Evolutionary conservation across 2,113 vertebrate species (phyloP).

Genomic region (Malurus cyaneus): DNA sequence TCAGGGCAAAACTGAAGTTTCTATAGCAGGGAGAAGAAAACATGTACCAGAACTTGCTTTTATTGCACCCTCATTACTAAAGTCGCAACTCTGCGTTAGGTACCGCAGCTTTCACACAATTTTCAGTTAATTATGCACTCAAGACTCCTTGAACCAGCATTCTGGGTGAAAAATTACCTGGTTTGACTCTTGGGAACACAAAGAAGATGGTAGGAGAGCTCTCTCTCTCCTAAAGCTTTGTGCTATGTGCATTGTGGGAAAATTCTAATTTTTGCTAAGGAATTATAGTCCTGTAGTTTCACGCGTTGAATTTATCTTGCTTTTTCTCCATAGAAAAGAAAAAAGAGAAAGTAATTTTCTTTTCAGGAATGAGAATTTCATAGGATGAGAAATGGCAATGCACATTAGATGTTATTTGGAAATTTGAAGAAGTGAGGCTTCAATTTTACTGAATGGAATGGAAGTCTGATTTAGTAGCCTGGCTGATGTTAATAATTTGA

Average conservation of each 20-base stretch:
- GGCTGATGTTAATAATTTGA: not conserved
- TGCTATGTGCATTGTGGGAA: not conserved
- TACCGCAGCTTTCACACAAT: not conserved
- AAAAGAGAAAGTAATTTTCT: not conserved
- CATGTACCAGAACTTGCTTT: not conserved
- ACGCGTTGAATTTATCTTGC: not conserved
- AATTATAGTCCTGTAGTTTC: not conserved
- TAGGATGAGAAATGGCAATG: not conserved
- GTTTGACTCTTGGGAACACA: not conserved
- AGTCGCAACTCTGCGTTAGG: not conserved
- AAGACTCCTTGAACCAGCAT: not conserved
- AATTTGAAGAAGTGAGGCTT: not conserved
- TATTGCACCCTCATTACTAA: not conserved
- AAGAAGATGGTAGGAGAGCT: not conserved
- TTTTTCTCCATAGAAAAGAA: not conserved
- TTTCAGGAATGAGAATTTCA: not conserved
- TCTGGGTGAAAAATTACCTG: not conserved
- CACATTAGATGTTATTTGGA: not conserved
- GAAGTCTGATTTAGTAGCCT: not conserved
- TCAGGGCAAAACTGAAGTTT: not conserved
- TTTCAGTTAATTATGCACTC: not conserved
- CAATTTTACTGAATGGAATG: not conserved
- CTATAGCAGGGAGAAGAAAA: not conserved
- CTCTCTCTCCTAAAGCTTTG: not conserved
- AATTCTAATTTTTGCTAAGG: not conserved